Evolutionary conservation across 2,113 vertebrate genomes (phyloP), one percentile per base, ranked within the genome.

Genomic region (Sardina pilchardus): DNA sequence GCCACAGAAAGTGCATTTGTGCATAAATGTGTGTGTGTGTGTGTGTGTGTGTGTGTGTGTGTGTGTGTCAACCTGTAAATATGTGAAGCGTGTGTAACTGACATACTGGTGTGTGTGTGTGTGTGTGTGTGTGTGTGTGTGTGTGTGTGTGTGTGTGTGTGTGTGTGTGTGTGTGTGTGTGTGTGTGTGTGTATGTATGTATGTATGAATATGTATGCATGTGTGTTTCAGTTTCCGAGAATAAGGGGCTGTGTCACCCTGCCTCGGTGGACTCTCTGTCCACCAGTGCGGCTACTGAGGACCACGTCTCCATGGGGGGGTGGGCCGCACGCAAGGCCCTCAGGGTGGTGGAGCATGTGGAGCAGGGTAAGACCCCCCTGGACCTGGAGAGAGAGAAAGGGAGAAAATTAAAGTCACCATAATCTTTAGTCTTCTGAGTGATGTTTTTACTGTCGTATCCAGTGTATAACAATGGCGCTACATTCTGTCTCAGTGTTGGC

Each of bases 271-370:
- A 99, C 94, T 99, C 98, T 0, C 95, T 99, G 91, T 99, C 98
- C 67, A 99, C 98, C 87, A 99, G 98, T 3, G 98, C 98, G 21
- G 98, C 97, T 86, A 99, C 98, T 0, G 98, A 99, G 90, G 98
- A 99, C 90, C 98, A 99, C 0, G 98, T 99, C 82, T 99, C 98
- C 84, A 99, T 99, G 98, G 98, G 98, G 89, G 98, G 98, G 89
- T 99, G 98, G 97, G 97, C 98, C 26, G 97, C 98, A 0, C 95
- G 98, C 87, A 99, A 99, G 90, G 96, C 97, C 53, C 94, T 99
- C 89, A 94, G 97, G 92, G 98, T 99, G 75, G 92, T 99, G 45
- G 98, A 99, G 90, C 97, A 99, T 0, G 97, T 98, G 82, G 98
- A 99, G 83, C 97, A 99, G 96, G 98, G 98, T 99, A 94, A 67